phyloP scores from a whole-genome alignment of 2,888 invertebrate species.

The Lochmaea crataegi region DNA sequence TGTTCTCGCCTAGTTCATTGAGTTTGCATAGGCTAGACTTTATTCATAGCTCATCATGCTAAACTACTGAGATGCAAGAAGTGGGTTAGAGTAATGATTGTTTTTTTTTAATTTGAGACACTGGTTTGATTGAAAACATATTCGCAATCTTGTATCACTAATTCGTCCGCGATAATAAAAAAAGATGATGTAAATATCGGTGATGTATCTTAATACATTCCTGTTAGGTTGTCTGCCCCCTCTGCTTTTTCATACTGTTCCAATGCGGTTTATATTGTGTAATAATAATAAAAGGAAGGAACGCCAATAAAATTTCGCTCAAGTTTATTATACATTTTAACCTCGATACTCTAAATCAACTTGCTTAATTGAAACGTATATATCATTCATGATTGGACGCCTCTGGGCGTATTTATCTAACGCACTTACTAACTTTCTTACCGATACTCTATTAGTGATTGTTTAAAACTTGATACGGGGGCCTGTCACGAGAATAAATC shows the following conservation, averaged over 20 bases:
- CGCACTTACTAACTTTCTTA: not conserved
- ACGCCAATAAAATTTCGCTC: conserved; percentile 14
- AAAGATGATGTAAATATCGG: not conserved
- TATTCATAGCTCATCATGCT: no score
- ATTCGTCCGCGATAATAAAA: not conserved
- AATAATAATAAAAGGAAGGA: conserved; percentile 10
- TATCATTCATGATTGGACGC: conserved; percentile 1
- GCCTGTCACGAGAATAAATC: not conserved
- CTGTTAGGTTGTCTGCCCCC: not conserved
- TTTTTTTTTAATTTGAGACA: no score
- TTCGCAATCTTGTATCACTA: not conserved
- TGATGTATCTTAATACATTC: not conserved
- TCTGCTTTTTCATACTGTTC: not conserved
- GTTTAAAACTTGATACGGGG: not conserved
- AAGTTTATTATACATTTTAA: conserved; percentile 9
- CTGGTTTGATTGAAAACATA: not conserved
- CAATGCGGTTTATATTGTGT: conserved; percentile 12
- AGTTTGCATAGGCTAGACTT: no score
- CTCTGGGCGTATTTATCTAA: not conserved
- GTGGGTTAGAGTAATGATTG: no score
- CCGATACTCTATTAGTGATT: not conserved
- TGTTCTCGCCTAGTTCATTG: no score
- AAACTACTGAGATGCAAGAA: no score
- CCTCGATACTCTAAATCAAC: conserved; percentile 12
- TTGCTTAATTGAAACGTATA: conserved; percentile 14